Percentiles rank a stretch among this genome's conserved stretches.
Conservation (phyloP, 2,888 invertebrate genomes). For the Nezara viridula region DNA sequence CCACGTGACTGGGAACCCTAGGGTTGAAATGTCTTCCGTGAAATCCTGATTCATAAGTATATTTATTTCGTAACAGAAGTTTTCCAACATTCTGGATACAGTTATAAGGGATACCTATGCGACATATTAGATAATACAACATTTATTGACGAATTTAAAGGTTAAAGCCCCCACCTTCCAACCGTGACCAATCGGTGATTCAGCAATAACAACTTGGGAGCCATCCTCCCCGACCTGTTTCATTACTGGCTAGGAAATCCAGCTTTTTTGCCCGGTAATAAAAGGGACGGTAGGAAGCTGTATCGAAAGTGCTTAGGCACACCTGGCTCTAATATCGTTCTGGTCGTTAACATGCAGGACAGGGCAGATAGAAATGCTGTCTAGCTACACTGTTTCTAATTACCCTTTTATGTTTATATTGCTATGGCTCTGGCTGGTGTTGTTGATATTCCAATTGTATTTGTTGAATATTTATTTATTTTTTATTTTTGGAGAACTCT, state of each 20-base stretch:
- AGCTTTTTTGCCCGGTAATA: not conserved
- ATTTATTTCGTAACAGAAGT: not conserved
- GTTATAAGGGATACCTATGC: not conserved
- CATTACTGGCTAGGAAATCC: not conserved
- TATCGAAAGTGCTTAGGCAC: constrained; percentile 27
- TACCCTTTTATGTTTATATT: constrained; percentile 9
- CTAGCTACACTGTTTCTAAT: constrained; percentile 14
- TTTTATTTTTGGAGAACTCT: not conserved
- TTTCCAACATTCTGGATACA: not conserved
- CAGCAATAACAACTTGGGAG: not conserved
- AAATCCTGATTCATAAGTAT: no score
- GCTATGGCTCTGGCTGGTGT: not conserved
- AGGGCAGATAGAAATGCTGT: not conserved
- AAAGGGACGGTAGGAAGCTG: not conserved
- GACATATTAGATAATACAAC: not conserved
- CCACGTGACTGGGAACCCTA: no score
- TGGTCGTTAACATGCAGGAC: constrained; percentile 33
- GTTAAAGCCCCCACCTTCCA: not conserved
- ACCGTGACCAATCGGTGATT: not conserved
- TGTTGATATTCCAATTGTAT: not conserved
- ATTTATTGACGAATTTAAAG: not conserved
- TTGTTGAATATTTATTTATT: not conserved
- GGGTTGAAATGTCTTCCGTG: no score
- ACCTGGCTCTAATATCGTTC: not conserved
- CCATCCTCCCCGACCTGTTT: not conserved